phyloP scores from a whole-genome alignment of 2,113 vertebrate species.

The Microtus oregoni region DNA sequence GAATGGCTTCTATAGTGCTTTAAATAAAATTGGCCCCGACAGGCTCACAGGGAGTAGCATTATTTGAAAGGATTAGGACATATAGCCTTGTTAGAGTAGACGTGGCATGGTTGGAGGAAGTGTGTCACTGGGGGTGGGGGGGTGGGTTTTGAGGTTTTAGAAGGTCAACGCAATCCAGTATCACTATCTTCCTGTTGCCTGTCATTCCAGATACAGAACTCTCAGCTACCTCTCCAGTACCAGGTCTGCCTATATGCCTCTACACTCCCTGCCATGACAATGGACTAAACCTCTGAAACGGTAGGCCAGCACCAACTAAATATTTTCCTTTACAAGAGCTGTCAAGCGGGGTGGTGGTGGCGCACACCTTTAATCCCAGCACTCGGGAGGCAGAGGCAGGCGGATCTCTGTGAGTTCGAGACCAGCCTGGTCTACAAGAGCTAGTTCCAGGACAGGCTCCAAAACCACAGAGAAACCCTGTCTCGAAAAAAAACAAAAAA shows the following conservation, averaged over 20 bases:
- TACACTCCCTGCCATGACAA: neutral
- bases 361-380: no score
- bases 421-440: no score
- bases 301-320: neutral
- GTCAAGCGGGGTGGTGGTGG: neutral
- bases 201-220: neutral
- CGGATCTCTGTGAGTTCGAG: no score
- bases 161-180: neutral
- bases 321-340: neutral
- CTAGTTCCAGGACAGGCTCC: no score
- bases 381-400: no score
- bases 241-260: neutral
- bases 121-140: neutral
- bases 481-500: no score
- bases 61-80: neutral
- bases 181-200: neutral
- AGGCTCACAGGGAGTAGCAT: neutral
- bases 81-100: neutral
- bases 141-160: neutral
- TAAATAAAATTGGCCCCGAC: neutral
- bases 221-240: neutral
- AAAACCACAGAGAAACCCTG: no score
- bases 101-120: neutral
- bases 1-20: neutral
- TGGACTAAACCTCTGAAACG: neutral